Evolutionary conservation across 2,113 vertebrate species (phyloP).

Genomic region (Neomonachus schauinslandi): DNA sequence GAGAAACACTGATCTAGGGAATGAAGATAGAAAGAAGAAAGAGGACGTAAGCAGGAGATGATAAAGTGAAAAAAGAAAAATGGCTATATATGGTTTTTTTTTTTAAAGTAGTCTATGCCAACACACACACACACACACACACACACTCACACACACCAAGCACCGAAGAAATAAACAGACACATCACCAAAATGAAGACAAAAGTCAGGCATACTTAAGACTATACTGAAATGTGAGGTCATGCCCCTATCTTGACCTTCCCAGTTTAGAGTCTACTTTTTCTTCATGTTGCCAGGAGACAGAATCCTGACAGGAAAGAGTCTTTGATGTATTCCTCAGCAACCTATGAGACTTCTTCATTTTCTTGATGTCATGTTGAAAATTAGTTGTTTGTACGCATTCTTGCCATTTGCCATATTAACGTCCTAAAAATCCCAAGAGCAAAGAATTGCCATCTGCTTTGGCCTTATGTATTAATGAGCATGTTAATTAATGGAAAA

Average conservation of each 20-base stretch:
- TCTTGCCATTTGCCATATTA: background rate
- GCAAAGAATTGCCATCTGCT: background rate
- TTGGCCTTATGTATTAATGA: background rate
- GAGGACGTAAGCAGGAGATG: background rate
- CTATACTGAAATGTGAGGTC: background rate
- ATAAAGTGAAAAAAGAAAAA: background rate
- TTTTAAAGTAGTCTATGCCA: background rate
- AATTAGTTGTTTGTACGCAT: background rate
- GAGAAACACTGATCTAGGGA: background rate
- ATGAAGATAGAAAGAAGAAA: background rate
- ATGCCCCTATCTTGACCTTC: background rate
- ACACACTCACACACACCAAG: background rate
- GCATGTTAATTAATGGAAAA: background rate
- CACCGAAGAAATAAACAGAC: background rate
- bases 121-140: fast-evolving
- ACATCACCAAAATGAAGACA: background rate
- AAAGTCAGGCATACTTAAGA: background rate
- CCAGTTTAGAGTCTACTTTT: background rate
- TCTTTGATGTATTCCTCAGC: background rate
- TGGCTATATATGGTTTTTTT: fast-evolving
- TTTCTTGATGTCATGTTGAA: background rate
- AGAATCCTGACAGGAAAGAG: background rate
- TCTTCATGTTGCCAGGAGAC: background rate
- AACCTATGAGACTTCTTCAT: background rate
- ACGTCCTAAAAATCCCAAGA: background rate